Evolutionary conservation across 1,140 invertebrate species (phyloP).

Genomic region (Oscheius sp.): DNA sequence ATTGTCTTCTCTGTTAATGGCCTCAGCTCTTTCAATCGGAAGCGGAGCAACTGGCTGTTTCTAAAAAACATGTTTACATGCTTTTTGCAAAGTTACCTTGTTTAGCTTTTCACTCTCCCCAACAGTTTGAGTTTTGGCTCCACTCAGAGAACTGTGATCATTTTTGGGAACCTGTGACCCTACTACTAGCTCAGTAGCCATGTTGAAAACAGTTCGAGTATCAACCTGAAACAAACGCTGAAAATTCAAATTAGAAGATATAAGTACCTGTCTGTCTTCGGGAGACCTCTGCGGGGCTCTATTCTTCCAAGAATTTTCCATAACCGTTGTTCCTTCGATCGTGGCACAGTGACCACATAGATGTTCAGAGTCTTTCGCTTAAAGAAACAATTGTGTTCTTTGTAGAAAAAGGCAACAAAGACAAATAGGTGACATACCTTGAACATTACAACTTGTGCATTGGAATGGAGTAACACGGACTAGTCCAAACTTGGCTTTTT

Average conservation of each 20-base stretch:
- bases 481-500: conserved; percentile 39
- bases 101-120: background rate
- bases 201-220: background rate
- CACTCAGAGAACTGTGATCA: background rate
- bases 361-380: too few species aligned
- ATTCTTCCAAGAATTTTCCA: conserved; percentile 23
- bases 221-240: background rate
- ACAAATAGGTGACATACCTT: conserved; percentile 15
- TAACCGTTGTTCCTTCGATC: conserved; percentile 15
- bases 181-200: background rate
- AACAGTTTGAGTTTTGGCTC: background rate
- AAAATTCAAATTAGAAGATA: background rate
- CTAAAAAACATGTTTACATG: background rate
- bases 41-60: background rate
- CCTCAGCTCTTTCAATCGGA: conserved; percentile 21
- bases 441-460: conserved; percentile 30
- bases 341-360: conserved; percentile 13
- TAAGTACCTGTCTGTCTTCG: background rate
- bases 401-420: too few species aligned
- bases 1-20: conserved; percentile 8
- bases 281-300: conserved; percentile 7
- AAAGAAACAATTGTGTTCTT: too few species aligned
- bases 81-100: background rate
- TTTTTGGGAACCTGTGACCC: too few species aligned
- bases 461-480: conserved; percentile 39